These are phyloP conservation scores for Setipinna tenuifilis DNA, from an alignment of 2,797 vertebrate species.

Conservation along the genomic window DNA sequence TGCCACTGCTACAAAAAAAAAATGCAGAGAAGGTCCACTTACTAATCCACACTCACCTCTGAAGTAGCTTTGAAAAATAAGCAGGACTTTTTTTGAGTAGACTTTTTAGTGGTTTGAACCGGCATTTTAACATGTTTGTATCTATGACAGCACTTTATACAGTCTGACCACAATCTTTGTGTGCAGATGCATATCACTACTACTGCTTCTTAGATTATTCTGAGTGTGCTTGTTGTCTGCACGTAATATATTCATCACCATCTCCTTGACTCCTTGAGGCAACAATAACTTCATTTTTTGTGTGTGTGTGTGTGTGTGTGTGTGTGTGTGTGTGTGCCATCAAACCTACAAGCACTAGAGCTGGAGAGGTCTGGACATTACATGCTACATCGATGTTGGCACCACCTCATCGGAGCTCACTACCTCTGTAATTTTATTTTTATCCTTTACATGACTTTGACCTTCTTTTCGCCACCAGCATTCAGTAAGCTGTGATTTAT, in stretches of 20 bases:
- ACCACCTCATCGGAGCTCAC: slow-evolving; percentile 42
- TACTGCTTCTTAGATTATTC: not conserved
- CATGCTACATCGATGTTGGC: slow-evolving; percentile 45
- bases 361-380: slow-evolving; percentile 20
- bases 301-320: no score
- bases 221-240: not conserved
- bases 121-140: not conserved
- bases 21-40: not conserved
- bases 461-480: slow-evolving; percentile 66
- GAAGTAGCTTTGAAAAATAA: not conserved
- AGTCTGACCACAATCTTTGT: not conserved
- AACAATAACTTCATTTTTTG: not conserved
- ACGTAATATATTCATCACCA: not conserved
- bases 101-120: not conserved
- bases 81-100: not conserved
- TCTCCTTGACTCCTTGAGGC: not conserved
- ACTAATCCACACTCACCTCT: not conserved
- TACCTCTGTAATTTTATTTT: slow-evolving; percentile 67
- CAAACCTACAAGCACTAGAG: not conserved
- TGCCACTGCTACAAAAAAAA: slow-evolving; percentile 46
- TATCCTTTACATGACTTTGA: slow-evolving; percentile 65
- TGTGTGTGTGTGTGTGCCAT: not conserved
- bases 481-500: slow-evolving; percentile 76
- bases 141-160: not conserved
- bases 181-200: not conserved